Conservation (phyloP, 2,113 vertebrate genomes). For the Tragulus kanchil region DNA sequence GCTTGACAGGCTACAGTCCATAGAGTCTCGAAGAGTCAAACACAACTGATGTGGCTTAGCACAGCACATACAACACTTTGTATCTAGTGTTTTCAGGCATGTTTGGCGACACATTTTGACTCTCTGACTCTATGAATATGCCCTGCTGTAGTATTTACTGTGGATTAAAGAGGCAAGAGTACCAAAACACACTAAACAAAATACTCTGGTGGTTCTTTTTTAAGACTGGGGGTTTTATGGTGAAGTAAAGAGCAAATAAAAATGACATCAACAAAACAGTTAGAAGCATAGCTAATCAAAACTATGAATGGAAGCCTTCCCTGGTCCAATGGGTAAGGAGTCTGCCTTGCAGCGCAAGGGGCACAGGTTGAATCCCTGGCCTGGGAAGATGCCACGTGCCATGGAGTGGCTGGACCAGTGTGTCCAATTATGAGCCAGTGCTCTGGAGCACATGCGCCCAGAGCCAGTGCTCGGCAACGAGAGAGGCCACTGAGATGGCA, state of each 20-base stretch:
- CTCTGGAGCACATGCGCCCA: no score
- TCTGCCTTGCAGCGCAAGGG: no score
- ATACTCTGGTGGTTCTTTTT: background rate
- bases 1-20: background rate
- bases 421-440: no score
- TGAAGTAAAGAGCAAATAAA: constrained; percentile 15
- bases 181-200: background rate
- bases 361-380: no score
- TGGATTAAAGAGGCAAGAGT: background rate
- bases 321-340: no score
- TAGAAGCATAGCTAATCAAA: background rate
- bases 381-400: no score
- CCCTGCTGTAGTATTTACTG: background rate
- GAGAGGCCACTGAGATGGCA: no score
- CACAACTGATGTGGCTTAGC: background rate
- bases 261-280: background rate
- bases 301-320: background rate
- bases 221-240: background rate
- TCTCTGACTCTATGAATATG: background rate
- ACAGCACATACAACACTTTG: background rate
- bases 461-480: no score
- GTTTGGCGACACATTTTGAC: background rate
- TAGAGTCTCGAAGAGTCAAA: background rate
- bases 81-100: background rate
- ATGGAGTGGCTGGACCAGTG: no score